Percentiles rank a stretch among this genome's conserved stretches.
Conservation (phyloP, 2,888 invertebrate species). For the Cephus pygmeus region DNA sequence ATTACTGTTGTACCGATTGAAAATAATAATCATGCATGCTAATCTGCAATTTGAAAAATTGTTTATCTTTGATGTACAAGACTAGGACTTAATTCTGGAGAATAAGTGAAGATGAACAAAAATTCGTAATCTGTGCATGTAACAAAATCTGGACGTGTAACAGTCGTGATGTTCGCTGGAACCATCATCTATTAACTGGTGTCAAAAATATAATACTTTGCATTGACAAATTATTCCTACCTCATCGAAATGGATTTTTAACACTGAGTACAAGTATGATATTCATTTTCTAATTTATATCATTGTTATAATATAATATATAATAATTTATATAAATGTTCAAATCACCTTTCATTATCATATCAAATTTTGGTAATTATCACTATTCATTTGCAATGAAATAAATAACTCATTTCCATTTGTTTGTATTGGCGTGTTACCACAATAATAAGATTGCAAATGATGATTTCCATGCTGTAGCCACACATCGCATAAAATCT, state of each 20-base stretch:
- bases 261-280: background rate
- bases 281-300: background rate
- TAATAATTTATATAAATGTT: background rate
- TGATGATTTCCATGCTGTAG: background rate
- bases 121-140: background rate
- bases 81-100: background rate
- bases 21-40: background rate
- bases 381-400: too few relatives aligned
- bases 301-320: too few relatives aligned
- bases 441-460: background rate
- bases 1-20: too few relatives aligned
- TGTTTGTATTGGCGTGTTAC: background rate
- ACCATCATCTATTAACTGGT: background rate
- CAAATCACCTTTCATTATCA: background rate
- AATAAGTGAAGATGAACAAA: background rate
- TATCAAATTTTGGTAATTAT: background rate
- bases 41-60: background rate
- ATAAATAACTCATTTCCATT: too few relatives aligned
- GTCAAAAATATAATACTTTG: background rate
- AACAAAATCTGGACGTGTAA: background rate
- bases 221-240: too few relatives aligned
- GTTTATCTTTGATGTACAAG: background rate
- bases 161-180: background rate
- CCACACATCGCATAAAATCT: too few relatives aligned
- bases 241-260: too few relatives aligned